phyloP scores from a whole-genome alignment of 2,797 vertebrate species.

The Xenopus petersii region DNA sequence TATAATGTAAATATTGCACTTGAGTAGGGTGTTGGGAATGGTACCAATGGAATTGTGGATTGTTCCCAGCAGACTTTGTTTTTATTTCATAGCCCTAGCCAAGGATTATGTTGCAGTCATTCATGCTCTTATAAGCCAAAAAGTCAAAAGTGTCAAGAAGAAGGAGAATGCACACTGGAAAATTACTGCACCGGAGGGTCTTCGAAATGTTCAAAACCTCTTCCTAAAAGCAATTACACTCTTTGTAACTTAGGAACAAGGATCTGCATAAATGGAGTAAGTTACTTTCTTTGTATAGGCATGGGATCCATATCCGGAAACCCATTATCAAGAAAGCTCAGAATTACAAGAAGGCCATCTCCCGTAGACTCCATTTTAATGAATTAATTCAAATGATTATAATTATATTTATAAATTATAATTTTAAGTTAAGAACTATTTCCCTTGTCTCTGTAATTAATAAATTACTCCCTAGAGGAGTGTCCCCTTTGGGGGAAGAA shows the following conservation, averaged over 20 bases:
- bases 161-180: slow-evolving; percentile 67
- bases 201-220: slow-evolving; percentile 62
- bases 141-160: slow-evolving; percentile 62
- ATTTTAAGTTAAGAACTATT: too few species aligned
- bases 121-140: slow-evolving; percentile 62
- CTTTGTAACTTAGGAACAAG: slow-evolving; percentile 68
- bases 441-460: too few species aligned
- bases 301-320: too few species aligned
- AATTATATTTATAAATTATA: too few species aligned
- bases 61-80: not conserved
- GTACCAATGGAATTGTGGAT: too few species aligned
- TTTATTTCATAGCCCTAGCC: slow-evolving; percentile 67
- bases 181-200: slow-evolving; percentile 66
- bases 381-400: too few species aligned
- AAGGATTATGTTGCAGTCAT: slow-evolving; percentile 72
- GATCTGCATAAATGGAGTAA: slow-evolving; percentile 74
- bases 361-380: too few species aligned
- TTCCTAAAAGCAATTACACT: slow-evolving; percentile 68
- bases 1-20: too few species aligned
- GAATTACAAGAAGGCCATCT: too few species aligned
- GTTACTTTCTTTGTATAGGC: not conserved
- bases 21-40: too few species aligned
- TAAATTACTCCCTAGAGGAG: too few species aligned
- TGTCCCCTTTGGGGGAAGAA: not conserved
- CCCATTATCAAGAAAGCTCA: too few species aligned